These are phyloP conservation scores for Nebria ingens DNA, from an alignment of 1,140 invertebrate species.

Conservation along the genomic window DNA sequence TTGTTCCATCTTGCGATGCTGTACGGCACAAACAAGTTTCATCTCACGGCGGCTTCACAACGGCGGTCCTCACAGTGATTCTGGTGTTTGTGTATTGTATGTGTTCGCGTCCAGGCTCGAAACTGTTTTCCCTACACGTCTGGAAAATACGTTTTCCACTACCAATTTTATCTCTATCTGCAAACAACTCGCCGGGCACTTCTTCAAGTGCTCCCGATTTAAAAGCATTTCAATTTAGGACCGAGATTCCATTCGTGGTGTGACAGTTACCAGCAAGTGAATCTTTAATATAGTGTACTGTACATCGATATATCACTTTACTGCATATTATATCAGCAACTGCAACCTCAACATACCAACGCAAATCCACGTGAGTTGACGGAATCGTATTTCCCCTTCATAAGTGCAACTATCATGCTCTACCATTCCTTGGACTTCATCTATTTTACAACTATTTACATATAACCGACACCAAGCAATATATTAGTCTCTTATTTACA, in stretches of 20 bases:
- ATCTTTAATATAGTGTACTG: neutral
- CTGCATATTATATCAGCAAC: too few species aligned
- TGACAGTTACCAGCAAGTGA: neutral
- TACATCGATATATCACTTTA: neutral
- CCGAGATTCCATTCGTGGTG: neutral
- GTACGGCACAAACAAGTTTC: conserved; percentile 19
- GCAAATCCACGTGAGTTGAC: too few species aligned
- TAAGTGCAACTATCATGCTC: too few species aligned
- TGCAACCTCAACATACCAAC: too few species aligned
- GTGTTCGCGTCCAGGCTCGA: neutral
- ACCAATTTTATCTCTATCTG: neutral
- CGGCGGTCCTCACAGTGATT: neutral
- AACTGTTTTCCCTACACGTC: neutral
- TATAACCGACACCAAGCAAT: too few species aligned
- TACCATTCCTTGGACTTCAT: too few species aligned
- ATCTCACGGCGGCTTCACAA: conserved; percentile 15
- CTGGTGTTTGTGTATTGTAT: neutral
- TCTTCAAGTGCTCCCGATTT: neutral
- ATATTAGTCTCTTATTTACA: too few species aligned
- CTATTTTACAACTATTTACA: too few species aligned
- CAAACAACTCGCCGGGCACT: neutral
- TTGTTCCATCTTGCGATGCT: conserved; percentile 16
- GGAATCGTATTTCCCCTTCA: too few species aligned
- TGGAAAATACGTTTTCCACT: neutral
- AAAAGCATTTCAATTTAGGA: neutral